Conservation (phyloP, 2,888 invertebrate species). For the Hecatera dysodea region DNA sequence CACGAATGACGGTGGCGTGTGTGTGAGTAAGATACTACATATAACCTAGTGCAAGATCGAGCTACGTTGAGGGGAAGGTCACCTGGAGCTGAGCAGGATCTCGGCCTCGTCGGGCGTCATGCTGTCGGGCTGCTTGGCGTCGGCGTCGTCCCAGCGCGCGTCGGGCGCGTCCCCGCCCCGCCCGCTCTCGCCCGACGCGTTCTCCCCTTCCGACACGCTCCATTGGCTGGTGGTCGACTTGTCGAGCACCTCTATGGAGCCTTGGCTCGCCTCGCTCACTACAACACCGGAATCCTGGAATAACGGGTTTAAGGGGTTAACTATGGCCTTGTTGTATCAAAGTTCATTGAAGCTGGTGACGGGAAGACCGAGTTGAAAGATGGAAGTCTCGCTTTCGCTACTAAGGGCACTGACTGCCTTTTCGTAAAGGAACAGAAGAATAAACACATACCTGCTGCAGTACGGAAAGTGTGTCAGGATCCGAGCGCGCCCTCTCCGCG, state of each 20-base stretch:
- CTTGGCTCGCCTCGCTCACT: conserved; percentile 89
- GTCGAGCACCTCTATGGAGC: conserved; percentile 90
- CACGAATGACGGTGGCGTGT: background rate
- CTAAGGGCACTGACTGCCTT: background rate
- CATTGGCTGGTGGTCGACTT: conserved; percentile 91
- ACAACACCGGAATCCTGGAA: conserved; percentile 89
- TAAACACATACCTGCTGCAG: conserved; percentile 82
- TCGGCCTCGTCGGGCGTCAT: conserved; percentile 97
- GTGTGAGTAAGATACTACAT: background rate
- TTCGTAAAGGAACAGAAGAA: background rate
- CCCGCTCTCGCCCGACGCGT: conserved; percentile 87
- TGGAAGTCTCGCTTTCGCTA: conserved; percentile 5
- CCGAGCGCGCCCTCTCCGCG: conserved; percentile 83
- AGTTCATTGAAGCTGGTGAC: background rate
- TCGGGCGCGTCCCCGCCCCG: conserved; percentile 75
- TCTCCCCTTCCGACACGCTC: conserved; percentile 88
- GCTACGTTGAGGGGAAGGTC: conserved; percentile 38
- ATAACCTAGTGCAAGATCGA: conserved; percentile 17
- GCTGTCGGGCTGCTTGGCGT: conserved; percentile 88
- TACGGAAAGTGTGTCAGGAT: conserved; percentile 87
- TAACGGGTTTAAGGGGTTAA: background rate
- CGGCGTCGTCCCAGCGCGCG: conserved; percentile 75
- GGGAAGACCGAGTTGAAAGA: background rate
- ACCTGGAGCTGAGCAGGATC: conserved; percentile 96
- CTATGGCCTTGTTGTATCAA: background rate